Base-by-base conservation (phyloP, 2,797 vertebrate species). In the Spinibarbus caldwelli region DNA sequence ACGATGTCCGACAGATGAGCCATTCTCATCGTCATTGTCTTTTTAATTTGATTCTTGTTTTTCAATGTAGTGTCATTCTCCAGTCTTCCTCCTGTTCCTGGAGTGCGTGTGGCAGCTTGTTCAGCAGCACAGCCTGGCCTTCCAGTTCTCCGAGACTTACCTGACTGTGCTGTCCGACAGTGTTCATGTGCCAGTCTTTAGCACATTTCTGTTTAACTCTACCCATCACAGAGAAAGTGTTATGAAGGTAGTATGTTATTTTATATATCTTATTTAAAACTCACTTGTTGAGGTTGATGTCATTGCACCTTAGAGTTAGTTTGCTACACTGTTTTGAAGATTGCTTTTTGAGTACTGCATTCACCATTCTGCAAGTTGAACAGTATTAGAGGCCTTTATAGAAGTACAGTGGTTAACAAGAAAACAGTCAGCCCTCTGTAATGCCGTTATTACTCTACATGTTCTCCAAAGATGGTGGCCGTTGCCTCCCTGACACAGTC, bases 101-200 rank as follows among this genome's bases (percentile, higher is more conserved):
- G 96, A 97, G 75, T 97, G 96, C 72, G 94, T 97, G 73, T 97
- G 97, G 96, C 96, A 97, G 91, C 90, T 97, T 72, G 89, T 95
- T 21, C 95, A 95, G 83, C 97, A 97, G 89, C 92, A 97, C 82
- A 92, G 94, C 38, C 93, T 94, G 1, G 96, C 97, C 0, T 97
- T 97, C 91, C 96, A 97, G 88, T 97, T 97, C 92, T 96, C 96
- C 0, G 96, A 97, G 93, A 97, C 97, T 4, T 97, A 96, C 88
- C 91, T 97, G 92, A 97, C 96, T 1, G 96, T 97, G 49, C 86
- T 97, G 90, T 97, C 97, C 1, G 97, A 97, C 89, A 96, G 96
- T 88, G 83, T 97, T 21, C 95, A 97, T 21, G 94, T 97, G 62
- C 96, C 97, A 41, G 91, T 97, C 88, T 97, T 97, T 89, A 95